phyloP scores from a whole-genome alignment of 2,888 invertebrate species.

The Lepidonotus clava region DNA sequence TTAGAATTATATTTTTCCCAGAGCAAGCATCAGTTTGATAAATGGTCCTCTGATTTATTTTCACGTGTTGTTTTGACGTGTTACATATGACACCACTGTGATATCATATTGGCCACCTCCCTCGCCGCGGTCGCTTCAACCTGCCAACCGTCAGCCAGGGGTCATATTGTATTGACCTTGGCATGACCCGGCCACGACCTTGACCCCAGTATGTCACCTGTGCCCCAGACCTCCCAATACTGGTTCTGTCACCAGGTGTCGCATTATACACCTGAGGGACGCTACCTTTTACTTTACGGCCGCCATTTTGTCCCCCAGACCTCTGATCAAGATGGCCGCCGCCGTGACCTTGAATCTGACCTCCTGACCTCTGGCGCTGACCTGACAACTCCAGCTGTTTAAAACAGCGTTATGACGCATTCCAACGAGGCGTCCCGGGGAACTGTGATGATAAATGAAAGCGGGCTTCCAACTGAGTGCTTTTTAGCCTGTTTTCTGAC shows the following conservation, averaged over 20 bases:
- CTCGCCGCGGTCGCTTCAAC: not conserved
- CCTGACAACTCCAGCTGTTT: conserved; percentile 48
- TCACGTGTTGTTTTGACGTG: not conserved
- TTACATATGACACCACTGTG: not conserved
- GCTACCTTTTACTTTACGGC: conserved; percentile 21
- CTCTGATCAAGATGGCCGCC: conserved; percentile 46
- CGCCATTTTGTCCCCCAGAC: conserved; percentile 19
- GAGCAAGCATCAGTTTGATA: no score
- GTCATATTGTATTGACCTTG: conserved; percentile 37
- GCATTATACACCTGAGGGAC: conserved; percentile 19
- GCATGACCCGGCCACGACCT: not conserved
- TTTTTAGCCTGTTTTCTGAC: not conserved
- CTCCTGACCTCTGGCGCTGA: conserved; percentile 20
- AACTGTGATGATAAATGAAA: not conserved
- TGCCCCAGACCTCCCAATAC: not conserved
- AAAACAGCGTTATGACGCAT: conserved; percentile 51
- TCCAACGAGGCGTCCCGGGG: not conserved
- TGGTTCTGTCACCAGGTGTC: conserved; percentile 10
- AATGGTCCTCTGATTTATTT: no score
- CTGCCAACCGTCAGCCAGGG: conserved; percentile 2
- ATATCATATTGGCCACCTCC: conserved; percentile 40
- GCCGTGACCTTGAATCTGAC: conserved; percentile 26
- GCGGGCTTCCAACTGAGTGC: not conserved
- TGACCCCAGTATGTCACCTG: conserved; percentile 3
- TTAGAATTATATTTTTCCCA: no score